phyloP scores from a whole-genome alignment of 2,113 vertebrate genomes.

The Cercopithecus mona region DNA sequence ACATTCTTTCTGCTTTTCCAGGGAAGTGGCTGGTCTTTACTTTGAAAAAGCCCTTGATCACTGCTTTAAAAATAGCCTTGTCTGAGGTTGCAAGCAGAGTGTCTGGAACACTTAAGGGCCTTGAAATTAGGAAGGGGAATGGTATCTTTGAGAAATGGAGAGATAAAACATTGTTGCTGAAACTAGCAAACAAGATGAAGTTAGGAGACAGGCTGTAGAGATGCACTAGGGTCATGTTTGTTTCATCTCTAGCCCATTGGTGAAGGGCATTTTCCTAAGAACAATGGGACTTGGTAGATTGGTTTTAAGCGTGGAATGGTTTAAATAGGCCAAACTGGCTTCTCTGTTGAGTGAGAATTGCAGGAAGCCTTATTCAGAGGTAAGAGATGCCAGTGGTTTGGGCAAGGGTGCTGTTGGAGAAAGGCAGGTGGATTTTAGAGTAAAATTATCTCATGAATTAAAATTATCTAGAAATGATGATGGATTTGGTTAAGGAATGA shows the following conservation, averaged over 20 bases:
- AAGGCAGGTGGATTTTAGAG: not conserved
- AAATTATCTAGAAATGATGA: not conserved
- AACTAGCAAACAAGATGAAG: not conserved
- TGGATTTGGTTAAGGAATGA: not conserved
- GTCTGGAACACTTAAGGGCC: not conserved
- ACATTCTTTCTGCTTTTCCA: not conserved
- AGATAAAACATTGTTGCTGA: not conserved
- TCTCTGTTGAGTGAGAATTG: not conserved
- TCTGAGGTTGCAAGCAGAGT: not conserved
- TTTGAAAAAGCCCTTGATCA: not conserved
- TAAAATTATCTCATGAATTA: not conserved
- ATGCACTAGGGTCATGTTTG: not conserved
- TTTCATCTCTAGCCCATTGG: not conserved
- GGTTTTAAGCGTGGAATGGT: not conserved
- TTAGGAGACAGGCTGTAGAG: not conserved
- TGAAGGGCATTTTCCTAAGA: not conserved
- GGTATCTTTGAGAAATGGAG: not conserved
- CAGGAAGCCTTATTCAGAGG: not conserved
- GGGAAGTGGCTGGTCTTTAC: not conserved
- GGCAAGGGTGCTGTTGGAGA: not conserved
- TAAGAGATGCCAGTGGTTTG: not conserved
- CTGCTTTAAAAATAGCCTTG: not conserved
- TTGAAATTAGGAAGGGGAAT: not conserved
- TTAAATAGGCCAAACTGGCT: not conserved
- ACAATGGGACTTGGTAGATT: not conserved